Conservation (phyloP, 2,888 invertebrate genomes). For the Leucozona laternaria region DNA sequence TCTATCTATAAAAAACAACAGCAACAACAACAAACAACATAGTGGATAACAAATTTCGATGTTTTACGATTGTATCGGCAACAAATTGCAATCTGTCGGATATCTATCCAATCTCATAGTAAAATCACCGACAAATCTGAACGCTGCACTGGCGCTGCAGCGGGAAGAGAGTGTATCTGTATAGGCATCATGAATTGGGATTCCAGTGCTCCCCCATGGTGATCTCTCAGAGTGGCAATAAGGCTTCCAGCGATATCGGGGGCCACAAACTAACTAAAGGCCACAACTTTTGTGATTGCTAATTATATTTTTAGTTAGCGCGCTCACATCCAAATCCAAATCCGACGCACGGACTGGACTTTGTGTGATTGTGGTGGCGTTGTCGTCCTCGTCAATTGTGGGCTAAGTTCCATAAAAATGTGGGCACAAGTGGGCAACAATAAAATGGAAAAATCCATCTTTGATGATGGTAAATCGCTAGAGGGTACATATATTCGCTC, state of each 20-base stretch:
- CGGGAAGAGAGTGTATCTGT: neutral
- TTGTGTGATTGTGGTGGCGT: conserved; percentile 18
- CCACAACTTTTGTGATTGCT: conserved; percentile 56
- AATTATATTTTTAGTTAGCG: conserved; percentile 67
- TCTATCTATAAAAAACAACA: conserved; percentile 21
- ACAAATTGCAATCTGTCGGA: conserved; percentile 72
- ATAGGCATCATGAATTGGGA: neutral
- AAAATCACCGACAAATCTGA: conserved; percentile 50
- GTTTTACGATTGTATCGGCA: conserved; percentile 73
- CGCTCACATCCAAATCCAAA: conserved; percentile 50
- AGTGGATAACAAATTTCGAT: conserved; percentile 70
- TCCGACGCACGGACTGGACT: conserved; percentile 32
- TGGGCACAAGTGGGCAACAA: conserved; percentile 64
- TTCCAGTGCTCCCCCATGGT: conserved; percentile 57
- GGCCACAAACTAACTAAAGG: conserved; percentile 40
- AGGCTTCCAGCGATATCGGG: conserved; percentile 48
- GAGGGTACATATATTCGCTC: conserved; percentile 22
- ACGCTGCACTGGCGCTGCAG: neutral
- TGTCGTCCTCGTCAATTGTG: conserved; percentile 55
- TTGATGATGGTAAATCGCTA: conserved; percentile 43
- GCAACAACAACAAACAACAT: conserved; percentile 53
- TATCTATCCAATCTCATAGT: conserved; percentile 57
- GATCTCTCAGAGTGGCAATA: conserved; percentile 55
- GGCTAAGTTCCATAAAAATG: conserved; percentile 46
- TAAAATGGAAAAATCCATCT: conserved; percentile 65